phyloP scores from a whole-genome alignment of 2,888 invertebrate species.

The Kuschelorhynchus macadamiae region DNA sequence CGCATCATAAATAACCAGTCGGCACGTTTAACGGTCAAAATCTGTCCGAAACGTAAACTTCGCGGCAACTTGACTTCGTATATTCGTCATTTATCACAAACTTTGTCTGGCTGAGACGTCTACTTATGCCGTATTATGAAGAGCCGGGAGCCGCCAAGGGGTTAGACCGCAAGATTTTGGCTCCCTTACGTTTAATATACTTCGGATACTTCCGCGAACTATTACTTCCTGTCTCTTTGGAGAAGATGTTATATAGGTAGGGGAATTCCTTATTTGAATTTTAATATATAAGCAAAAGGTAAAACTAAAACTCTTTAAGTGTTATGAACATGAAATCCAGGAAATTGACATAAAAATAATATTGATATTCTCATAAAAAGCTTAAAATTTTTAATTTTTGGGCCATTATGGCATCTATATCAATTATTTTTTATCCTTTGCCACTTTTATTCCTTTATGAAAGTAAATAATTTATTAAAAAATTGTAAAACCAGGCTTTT shows the following conservation, averaged over 20 bases:
- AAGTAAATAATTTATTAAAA: too few relatives aligned
- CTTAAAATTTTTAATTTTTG: too few relatives aligned
- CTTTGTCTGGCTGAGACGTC: constrained; percentile 60
- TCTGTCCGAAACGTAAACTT: constrained; percentile 50
- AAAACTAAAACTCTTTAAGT: too few relatives aligned
- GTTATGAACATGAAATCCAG: too few relatives aligned
- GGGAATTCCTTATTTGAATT: too few relatives aligned
- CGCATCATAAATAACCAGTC: constrained; percentile 46
- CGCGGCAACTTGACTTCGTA: constrained; percentile 49
- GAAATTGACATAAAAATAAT: neutral
- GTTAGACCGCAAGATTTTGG: constrained; percentile 45
- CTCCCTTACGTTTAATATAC: constrained; percentile 23
- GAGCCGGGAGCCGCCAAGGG: constrained; percentile 45
- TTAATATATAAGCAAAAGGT: too few relatives aligned
- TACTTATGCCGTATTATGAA: constrained; percentile 63
- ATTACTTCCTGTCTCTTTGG: neutral
- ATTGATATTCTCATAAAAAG: neutral
- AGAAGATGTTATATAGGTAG: too few relatives aligned
- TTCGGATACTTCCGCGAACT: constrained; percentile 6
- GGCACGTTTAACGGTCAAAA: constrained; percentile 48
- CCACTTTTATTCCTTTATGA: too few relatives aligned
- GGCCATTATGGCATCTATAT: too few relatives aligned
- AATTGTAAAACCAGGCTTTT: too few relatives aligned
- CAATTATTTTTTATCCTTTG: too few relatives aligned
- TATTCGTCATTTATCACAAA: constrained; percentile 61